Percentiles rank a stretch among this genome's conserved stretches.
Evolutionary conservation across 2,113 vertebrate genomes (phyloP).

Genomic region (Delphinus delphis): DNA sequence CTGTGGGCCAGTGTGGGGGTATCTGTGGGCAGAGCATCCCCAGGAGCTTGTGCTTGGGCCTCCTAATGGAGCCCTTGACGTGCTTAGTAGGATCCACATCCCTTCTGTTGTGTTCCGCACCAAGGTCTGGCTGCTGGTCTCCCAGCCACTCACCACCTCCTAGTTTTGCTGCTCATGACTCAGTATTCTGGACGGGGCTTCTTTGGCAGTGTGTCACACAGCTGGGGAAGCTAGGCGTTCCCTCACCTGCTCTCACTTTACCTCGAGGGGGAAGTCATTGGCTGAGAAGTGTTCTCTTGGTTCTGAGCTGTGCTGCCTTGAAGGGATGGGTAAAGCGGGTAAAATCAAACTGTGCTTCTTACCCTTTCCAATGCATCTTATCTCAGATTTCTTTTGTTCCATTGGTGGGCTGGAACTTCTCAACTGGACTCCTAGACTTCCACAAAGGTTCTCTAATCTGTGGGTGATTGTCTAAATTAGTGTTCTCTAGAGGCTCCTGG

Average conservation of each 20-base stretch:
- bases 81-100: neutral
- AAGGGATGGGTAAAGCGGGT: neutral
- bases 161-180: neutral
- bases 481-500: neutral
- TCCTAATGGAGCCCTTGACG: neutral
- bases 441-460: neutral
- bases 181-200: neutral
- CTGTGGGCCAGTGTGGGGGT: neutral
- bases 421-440: neutral
- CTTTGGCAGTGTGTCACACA: neutral
- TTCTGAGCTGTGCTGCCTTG: neutral
- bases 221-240: neutral
- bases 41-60: neutral
- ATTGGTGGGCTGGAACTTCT: neutral
- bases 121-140: neutral
- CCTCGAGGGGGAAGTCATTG: neutral
- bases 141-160: neutral
- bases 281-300: neutral
- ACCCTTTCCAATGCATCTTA: neutral
- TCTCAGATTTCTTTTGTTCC: neutral
- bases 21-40: neutral
- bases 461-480: neutral
- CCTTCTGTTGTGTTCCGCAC: neutral
- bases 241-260: neutral
- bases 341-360: neutral